Conservation (phyloP, 2,888 invertebrate genomes). For the Cephus spinipes region DNA sequence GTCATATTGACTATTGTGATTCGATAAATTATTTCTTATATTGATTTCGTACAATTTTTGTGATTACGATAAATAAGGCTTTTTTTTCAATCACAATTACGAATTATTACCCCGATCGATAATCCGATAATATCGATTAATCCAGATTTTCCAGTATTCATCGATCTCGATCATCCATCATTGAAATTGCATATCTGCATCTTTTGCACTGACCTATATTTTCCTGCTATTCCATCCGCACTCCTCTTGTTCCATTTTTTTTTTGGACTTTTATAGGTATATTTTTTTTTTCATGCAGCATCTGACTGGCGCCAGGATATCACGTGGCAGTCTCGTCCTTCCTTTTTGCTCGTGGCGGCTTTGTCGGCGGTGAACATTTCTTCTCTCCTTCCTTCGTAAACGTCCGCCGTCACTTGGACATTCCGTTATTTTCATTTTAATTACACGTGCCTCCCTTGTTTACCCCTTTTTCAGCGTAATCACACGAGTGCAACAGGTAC, state of each 20-base stretch:
- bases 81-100: too few species aligned
- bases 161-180: background rate
- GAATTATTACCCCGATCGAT: too few species aligned
- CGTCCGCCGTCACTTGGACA: background rate
- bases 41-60: background rate
- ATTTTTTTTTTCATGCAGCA: slow-evolving; percentile 27
- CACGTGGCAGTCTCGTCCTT: slow-evolving; percentile 15
- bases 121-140: background rate
- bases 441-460: background rate
- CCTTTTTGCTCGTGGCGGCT: background rate
- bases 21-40: background rate
- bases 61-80: too few species aligned
- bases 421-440: background rate
- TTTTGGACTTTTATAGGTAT: slow-evolving; percentile 4
- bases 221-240: background rate
- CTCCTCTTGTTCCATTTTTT: background rate
- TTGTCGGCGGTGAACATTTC: background rate
- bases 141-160: background rate
- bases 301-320: slow-evolving; percentile 36
- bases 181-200: background rate
- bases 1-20: background rate
- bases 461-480: background rate
- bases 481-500: background rate
- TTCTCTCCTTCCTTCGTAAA: background rate
- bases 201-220: background rate